Evolutionary conservation across 2,113 vertebrate species (phyloP).

Genomic region (Antechinus flavipes): DNA sequence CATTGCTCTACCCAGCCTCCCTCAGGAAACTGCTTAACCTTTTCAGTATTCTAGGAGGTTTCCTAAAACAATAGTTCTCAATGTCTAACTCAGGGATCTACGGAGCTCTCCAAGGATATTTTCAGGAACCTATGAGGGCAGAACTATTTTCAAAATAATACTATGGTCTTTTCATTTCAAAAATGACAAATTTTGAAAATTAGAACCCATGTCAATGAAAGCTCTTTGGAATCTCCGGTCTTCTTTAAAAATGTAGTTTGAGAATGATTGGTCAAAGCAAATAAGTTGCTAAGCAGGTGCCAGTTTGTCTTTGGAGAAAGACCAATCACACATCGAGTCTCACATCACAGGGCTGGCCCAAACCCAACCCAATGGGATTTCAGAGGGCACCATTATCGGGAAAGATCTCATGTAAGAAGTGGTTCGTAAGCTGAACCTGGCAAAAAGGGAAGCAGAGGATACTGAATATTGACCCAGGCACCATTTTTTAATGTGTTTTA

Average conservation of each 20-base stretch:
- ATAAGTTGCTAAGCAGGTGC: background rate
- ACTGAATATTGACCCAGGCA: background rate
- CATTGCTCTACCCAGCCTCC: background rate
- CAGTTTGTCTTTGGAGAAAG: background rate
- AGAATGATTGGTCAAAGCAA: background rate
- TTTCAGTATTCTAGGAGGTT: background rate
- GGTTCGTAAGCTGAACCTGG: background rate
- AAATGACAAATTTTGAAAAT: background rate
- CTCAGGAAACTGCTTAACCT: background rate
- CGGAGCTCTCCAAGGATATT: background rate
- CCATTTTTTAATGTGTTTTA: background rate
- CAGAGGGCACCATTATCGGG: background rate
- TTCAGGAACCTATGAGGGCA: background rate
- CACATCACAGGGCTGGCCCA: background rate
- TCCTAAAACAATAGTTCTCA: background rate
- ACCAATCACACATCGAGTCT: background rate
- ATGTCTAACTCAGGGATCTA: background rate
- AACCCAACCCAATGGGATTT: background rate
- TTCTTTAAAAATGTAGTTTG: background rate
- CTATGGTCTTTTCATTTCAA: background rate
- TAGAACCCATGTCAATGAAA: background rate
- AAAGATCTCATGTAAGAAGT: background rate
- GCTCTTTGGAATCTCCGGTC: background rate
- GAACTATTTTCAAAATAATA: background rate
- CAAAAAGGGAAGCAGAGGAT: background rate